phyloP scores from a whole-genome alignment of 2,888 invertebrate genomes.

The Caenorhabditis panamensis region DNA sequence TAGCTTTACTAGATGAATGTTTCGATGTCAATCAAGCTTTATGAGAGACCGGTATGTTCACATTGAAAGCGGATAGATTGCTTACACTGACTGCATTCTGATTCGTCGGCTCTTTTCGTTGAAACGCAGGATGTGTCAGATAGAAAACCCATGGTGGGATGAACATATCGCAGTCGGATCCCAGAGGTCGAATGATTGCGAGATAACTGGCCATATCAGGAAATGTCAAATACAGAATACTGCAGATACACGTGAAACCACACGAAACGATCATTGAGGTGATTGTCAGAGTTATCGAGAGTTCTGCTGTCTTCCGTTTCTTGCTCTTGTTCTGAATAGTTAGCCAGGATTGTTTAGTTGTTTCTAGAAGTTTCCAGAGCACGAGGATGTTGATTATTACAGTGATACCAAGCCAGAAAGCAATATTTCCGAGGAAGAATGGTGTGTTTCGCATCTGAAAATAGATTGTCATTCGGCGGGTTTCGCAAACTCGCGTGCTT shows the following conservation, averaged over 20 bases:
- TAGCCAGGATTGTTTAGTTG: not conserved
- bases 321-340: conserved; percentile 3
- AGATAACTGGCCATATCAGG: conserved; percentile 11
- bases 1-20: too few species aligned
- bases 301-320: not conserved
- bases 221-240: not conserved
- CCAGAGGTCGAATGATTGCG: conserved; percentile 10
- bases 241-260: not conserved
- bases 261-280: conserved; percentile 1
- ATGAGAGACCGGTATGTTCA: not conserved
- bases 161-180: conserved; percentile 34
- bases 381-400: conserved; percentile 5
- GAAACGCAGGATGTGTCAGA: conserved; percentile 28
- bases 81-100: not conserved
- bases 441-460: conserved; percentile 41
- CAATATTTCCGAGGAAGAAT: conserved; percentile 33
- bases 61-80: not conserved
- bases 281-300: conserved; percentile 1
- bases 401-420: conserved; percentile 26
- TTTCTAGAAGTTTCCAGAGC: conserved; percentile 14
- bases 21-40: not conserved
- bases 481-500: too few species aligned
- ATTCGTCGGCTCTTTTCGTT: not conserved
- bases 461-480: not conserved
- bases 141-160: conserved; percentile 34